Evolutionary conservation across 2,113 vertebrate genomes (phyloP).

Genomic region (Etia nguti): DNA sequence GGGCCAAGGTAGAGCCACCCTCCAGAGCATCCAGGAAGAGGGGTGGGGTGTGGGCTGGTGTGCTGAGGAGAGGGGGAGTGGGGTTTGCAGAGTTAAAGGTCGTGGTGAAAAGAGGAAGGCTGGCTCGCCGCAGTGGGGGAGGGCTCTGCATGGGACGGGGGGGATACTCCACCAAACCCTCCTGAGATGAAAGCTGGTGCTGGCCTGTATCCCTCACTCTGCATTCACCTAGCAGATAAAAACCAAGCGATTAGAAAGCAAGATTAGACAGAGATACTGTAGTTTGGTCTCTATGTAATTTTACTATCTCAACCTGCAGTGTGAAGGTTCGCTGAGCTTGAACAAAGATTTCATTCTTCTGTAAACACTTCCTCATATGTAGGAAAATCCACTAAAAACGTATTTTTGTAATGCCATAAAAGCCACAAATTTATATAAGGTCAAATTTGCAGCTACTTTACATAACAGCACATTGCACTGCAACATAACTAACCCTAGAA

Average conservation of each 20-base stretch:
- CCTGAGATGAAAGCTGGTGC: slow-evolving; percentile 45
- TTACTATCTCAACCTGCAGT: neutral
- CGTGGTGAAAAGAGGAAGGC: slow-evolving; percentile 68
- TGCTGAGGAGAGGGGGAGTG: slow-evolving; percentile 27
- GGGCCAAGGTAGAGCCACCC: slow-evolving; percentile 40
- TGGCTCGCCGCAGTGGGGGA: slow-evolving; percentile 82
- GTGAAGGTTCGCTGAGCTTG: neutral
- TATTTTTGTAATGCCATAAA: neutral
- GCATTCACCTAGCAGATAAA: slow-evolving; percentile 44
- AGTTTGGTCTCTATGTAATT: neutral
- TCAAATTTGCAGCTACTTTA: neutral
- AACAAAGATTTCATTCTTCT: neutral
- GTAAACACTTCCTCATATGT: neutral
- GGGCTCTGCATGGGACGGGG: slow-evolving; percentile 82
- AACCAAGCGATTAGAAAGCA: neutral
- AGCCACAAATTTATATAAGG: neutral
- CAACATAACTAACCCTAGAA: neutral
- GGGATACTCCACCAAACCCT: slow-evolving; percentile 54
- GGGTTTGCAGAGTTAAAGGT: slow-evolving; percentile 39
- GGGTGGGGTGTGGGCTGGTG: slow-evolving; percentile 54
- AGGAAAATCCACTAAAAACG: neutral
- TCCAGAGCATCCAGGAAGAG: slow-evolving; percentile 70
- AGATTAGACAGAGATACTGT: neutral
- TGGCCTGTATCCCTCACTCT: slow-evolving; percentile 39
- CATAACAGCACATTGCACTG: neutral